These are phyloP conservation scores for Sterna hirundo DNA, from an alignment of 2,113 vertebrate genomes.

Conservation along the genomic window DNA sequence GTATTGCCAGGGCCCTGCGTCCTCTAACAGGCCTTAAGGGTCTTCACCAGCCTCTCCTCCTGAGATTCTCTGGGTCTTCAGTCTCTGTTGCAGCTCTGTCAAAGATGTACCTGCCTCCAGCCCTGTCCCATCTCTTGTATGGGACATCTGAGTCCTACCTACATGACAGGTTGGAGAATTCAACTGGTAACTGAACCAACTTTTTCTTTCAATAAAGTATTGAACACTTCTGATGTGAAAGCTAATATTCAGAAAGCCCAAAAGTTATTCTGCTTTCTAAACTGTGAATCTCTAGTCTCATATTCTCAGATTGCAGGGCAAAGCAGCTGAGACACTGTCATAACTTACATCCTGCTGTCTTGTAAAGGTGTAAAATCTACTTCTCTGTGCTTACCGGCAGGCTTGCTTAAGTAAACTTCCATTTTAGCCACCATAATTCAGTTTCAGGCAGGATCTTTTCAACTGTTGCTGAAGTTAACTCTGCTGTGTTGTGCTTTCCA, in stretches of 20 bases:
- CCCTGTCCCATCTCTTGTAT: neutral
- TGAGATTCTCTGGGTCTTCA: neutral
- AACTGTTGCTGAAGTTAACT: neutral
- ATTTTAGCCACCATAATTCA: neutral
- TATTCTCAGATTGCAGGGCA: neutral
- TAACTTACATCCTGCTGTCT: neutral
- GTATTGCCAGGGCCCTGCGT: neutral
- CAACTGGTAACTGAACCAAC: neutral
- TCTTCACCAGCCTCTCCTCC: neutral
- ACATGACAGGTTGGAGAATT: neutral
- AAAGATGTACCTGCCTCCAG: neutral
- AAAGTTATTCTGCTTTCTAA: neutral
- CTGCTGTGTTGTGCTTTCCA: neutral
- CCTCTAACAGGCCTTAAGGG: neutral
- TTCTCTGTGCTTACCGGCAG: neutral
- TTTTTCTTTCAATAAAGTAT: neutral
- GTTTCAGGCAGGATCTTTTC: neutral
- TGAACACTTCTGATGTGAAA: neutral
- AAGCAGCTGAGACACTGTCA: neutral
- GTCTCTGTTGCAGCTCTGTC: neutral
- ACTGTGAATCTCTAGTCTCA: neutral
- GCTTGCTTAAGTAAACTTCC: neutral
- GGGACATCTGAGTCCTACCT: neutral
- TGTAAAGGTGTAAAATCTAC: neutral
- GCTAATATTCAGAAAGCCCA: neutral